Base-by-base conservation (phyloP, 2,888 invertebrate species). In the Siphlonurus alternatus region DNA sequence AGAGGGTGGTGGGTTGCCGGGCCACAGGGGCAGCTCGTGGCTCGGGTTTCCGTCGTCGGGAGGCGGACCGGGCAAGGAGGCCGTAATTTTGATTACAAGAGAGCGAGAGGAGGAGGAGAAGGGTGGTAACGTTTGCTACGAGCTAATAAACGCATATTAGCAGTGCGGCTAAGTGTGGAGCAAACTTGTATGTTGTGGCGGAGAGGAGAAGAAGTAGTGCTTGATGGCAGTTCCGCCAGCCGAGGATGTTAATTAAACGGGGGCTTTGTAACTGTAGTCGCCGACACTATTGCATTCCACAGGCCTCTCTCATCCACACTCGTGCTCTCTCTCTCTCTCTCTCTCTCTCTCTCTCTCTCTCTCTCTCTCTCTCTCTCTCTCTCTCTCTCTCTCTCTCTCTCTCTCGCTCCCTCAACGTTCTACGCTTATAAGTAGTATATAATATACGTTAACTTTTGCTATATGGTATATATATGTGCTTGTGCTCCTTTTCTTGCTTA, bases 261-360 rank as follows among this genome's bases (percentile, higher is more conserved):
- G 51, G 63, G 63, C 60, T 64, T 64, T 64, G 64, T 64, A 64
- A 64, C 64, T 53, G 60, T 53, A 64, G 64, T 60, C 53, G 56
- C n/a, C 56, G 22, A 56, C 38, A 38, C 38, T 38, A 38, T 38
- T 38, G 56, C 56, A 56, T 56, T 56, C 56, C 56, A 10, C 53
- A n/a, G 53, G 53, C 53, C 53, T 51, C 53, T 51, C 53, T 15
- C 53, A 15, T n/a, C n/a, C n/a, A n/a, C n/a, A n/a, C n/a, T n/a
- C n/a, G n/a, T n/a, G n/a, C n/a, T n/a, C n/a, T n/a, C n/a, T n/a
- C n/a, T n/a, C n/a, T n/a, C n/a, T n/a, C n/a, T 54, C 64, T 63
- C 63, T 59, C 66, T 64, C 65, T 63, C 62, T 64, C 65, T 65
- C 64, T 67, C 63, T 64, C 65, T 62, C 64, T 65, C 62, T 61